These are phyloP conservation scores for Engraulis encrasicolus DNA, from an alignment of 2,113 vertebrate genomes.

Conservation along the genomic window DNA sequence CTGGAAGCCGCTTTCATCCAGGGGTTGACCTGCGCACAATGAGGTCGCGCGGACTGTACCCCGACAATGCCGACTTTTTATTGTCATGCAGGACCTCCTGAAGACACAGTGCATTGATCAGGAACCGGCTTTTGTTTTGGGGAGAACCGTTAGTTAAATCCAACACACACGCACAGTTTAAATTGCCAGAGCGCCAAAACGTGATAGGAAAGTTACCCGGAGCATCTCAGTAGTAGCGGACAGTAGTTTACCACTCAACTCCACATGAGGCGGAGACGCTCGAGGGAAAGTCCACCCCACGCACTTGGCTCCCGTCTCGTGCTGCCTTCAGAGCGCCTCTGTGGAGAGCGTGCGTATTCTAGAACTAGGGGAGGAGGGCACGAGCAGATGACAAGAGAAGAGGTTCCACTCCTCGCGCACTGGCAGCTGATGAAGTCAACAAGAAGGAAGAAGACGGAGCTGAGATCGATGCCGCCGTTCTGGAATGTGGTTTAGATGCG, in stretches of 20 bases:
- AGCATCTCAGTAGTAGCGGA: neutral
- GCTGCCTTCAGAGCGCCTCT: neutral
- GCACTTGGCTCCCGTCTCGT: too few relatives aligned
- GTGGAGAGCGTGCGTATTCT: neutral
- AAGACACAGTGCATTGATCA: constrained; percentile 37
- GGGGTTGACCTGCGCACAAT: constrained; percentile 11
- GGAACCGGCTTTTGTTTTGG: constrained; percentile 36
- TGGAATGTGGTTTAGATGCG: neutral
- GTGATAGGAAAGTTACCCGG: neutral
- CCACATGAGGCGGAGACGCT: neutral
- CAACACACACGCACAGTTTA: too few relatives aligned
- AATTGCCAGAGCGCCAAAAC: neutral
- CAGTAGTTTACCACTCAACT: neutral
- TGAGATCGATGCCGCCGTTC: neutral
- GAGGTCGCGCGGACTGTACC: neutral
- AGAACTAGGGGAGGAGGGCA: neutral
- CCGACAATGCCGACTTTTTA: constrained; percentile 24
- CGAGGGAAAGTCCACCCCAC: neutral
- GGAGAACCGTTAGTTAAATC: constrained; percentile 43
- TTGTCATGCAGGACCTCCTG: constrained; percentile 47
- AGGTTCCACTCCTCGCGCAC: neutral
- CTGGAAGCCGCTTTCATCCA: neutral
- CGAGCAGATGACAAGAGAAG: neutral
- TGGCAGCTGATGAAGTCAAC: neutral
- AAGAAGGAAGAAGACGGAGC: neutral